Evolutionary conservation across 2,888 invertebrate genomes (phyloP), one percentile per base, ranked within the genome.

Genomic region (Papilio elwesi): DNA sequence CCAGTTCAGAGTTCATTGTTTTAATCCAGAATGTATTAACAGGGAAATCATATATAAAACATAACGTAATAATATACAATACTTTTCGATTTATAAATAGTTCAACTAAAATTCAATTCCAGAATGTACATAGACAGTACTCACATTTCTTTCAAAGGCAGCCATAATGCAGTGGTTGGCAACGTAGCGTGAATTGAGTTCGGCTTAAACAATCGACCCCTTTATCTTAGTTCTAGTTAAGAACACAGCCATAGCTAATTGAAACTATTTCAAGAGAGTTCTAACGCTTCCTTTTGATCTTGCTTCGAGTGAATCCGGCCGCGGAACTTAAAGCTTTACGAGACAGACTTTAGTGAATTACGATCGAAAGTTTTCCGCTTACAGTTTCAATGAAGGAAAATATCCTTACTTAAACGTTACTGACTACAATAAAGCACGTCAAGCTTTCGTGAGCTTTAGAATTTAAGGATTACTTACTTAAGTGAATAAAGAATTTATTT

Each of bases 251-350:
- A 74, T 76, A 73, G 74, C 78, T 84, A 85, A 87, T 87, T 83
- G 82, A 85, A 87, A 84, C 86, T 86, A 84, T 85, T 85, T 81
- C 80, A 75, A 71, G 77, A 81, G 81, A 76, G 78, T 82, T 81
- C 75, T 70, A 72, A 74, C 73, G 80, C 74, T 82, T 82, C 81
- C 83, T 85, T 86, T 87, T 80, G 80, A 80, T 78, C 78, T 78
- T 47, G 36, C 69, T 69, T 69, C 65, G 47, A 70, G 52, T 36
- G 73, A 52, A 73, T 57, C 57, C 59, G 68, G 70, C 15, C 63
- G 70, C 59, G 67, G 63, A 76, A 74, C 73, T 74, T 71, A 73
- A 71, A 64, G 71, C 66, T 71, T 70, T 74, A 72, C 62, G 68
- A 70, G 70, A 62, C 68, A 68, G 74, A 74, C 70, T 72, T 74